A percentile compares a stretch with the other conserved stretches of the same genome.
Evolutionary conservation across 2,113 vertebrate genomes (phyloP).

Genomic region (Romanogobio albipinnatus): DNA sequence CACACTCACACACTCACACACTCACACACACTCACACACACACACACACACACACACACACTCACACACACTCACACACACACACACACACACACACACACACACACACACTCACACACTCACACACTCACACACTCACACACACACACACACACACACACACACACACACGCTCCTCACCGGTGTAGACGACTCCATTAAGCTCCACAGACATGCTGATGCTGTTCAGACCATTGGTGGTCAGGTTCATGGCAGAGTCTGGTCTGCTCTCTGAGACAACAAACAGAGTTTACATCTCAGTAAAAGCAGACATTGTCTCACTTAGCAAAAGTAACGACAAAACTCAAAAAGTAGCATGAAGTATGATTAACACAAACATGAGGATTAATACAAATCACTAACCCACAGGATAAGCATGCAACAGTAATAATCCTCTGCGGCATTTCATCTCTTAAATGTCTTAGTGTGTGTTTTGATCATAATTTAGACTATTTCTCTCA

Average conservation of each 20-base stretch:
- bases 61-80: no score
- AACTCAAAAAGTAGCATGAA: neutral
- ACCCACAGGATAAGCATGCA: neutral
- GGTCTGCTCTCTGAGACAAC: slow-evolving; percentile 77
- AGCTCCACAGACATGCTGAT: slow-evolving; percentile 98
- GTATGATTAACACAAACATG: neutral
- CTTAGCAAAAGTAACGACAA: neutral
- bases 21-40: no score
- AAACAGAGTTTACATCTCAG: neutral
- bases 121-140: no score
- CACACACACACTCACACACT: no score
- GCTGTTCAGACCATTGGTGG: slow-evolving; percentile 85
- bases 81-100: no score
- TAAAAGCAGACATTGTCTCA: neutral
- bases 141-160: no score
- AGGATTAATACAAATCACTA: neutral
- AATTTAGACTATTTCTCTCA: no score
- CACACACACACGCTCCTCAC: slow-evolving; percentile 68
- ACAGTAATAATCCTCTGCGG: neutral
- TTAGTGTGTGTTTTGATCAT: no score
- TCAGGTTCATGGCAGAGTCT: slow-evolving; percentile 77
- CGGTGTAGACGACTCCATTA: slow-evolving; percentile 91
- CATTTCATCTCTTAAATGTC: neutral
- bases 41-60: no score
- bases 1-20: no score